Percentiles rank a stretch among this genome's conserved stretches.
These are phyloP conservation scores for Acronicta leporina DNA, from an alignment of 2,888 invertebrate genomes.

Conservation along the genomic window DNA sequence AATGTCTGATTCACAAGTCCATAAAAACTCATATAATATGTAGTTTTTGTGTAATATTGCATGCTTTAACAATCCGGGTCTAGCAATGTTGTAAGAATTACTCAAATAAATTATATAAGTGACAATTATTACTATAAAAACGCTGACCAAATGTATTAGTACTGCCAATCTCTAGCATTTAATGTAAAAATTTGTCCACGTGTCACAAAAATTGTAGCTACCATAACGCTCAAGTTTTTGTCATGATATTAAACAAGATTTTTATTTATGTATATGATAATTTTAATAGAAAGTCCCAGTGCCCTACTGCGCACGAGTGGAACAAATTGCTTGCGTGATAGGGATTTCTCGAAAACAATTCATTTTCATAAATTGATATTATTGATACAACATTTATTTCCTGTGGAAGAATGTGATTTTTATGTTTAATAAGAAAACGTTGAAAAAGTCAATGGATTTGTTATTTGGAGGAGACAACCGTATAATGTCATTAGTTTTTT, in stretches of 20 bases:
- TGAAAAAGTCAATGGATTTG: slow-evolving; percentile 22
- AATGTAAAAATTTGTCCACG: neutral
- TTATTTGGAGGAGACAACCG: slow-evolving; percentile 36
- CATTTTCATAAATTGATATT: slow-evolving; percentile 66
- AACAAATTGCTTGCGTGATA: slow-evolving; percentile 82
- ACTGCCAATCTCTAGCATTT: neutral
- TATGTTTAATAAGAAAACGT: slow-evolving; percentile 46
- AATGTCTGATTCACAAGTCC: too few species aligned
- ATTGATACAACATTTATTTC: slow-evolving; percentile 59
- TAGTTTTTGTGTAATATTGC: too few species aligned
- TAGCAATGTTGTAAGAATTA: too few species aligned
- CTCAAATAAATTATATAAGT: too few species aligned
- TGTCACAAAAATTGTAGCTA: slow-evolving; percentile 51
- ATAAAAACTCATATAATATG: too few species aligned
- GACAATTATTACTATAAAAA: neutral
- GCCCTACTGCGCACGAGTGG: slow-evolving; percentile 83
- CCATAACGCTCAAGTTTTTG: slow-evolving; percentile 54
- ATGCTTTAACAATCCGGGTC: too few species aligned
- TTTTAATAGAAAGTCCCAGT: slow-evolving; percentile 85
- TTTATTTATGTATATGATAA: slow-evolving; percentile 83
- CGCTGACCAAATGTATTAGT: neutral
- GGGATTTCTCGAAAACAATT: slow-evolving; percentile 72
- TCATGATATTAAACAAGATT: slow-evolving; percentile 65
- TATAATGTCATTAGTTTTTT: slow-evolving; percentile 20
- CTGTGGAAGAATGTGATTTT: slow-evolving; percentile 47